Percentiles rank a stretch among this genome's conserved stretches.
Evolutionary conservation across 2,113 vertebrate species (phyloP).

Genomic region (Paratilapia polleni): DNA sequence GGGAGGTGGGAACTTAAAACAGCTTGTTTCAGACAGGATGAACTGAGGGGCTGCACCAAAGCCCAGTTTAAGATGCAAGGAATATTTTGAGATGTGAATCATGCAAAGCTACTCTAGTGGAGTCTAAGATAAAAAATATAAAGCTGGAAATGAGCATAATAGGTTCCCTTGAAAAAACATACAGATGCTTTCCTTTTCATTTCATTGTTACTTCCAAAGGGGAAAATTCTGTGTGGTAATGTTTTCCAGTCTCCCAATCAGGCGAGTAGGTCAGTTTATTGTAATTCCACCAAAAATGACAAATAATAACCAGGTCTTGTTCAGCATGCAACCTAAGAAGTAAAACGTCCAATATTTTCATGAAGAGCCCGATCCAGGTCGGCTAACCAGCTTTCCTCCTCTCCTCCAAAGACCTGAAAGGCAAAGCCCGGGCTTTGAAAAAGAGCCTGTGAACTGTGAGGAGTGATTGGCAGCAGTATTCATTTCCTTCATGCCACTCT

Average conservation of each 20-base stretch:
- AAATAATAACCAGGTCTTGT: background rate
- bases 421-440: slow-evolving; percentile 58
- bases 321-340: slow-evolving; percentile 3
- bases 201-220: background rate
- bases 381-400: slow-evolving; percentile 8
- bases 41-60: background rate
- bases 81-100: background rate
- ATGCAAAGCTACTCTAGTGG: background rate
- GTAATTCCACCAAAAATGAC: background rate
- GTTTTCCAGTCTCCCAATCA: background rate
- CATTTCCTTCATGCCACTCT: slow-evolving; percentile 71
- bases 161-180: background rate
- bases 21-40: background rate
- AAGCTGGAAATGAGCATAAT: background rate
- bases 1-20: background rate
- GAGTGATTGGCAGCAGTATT: slow-evolving; percentile 78
- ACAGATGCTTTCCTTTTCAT: background rate
- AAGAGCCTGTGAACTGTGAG: slow-evolving; percentile 63
- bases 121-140: background rate
- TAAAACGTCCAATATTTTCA: background rate
- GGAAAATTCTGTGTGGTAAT: background rate
- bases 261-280: background rate
- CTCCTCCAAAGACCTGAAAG: slow-evolving; percentile 64
- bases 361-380: slow-evolving; percentile 14
- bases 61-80: background rate